Evolutionary conservation across 2,113 vertebrate genomes (phyloP).

Genomic region (Megaceryle torquata): DNA sequence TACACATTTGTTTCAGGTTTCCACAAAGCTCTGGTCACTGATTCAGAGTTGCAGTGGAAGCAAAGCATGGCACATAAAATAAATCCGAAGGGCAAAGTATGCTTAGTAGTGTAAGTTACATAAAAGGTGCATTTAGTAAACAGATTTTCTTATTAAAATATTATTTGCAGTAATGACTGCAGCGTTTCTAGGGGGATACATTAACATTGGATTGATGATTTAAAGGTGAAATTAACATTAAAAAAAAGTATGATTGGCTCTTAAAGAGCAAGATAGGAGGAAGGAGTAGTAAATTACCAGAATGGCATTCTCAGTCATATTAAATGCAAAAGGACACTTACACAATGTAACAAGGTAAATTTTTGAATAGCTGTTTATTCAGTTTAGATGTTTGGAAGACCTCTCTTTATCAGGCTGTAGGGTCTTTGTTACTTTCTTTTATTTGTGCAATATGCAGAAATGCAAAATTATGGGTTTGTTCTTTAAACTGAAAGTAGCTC

Average conservation of each 20-base stretch:
- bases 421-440: background rate
- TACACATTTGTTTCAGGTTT: background rate
- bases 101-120: background rate
- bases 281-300: background rate
- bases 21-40: background rate
- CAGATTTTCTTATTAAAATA: background rate
- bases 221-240: background rate
- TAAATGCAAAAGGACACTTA: background rate
- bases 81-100: background rate
- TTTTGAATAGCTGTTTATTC: background rate
- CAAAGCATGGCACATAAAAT: background rate
- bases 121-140: background rate
- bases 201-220: background rate
- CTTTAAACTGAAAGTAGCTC: background rate
- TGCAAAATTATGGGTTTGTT: background rate
- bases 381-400: background rate
- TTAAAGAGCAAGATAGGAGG: background rate
- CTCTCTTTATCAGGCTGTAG: background rate
- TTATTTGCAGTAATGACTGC: background rate
- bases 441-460: background rate
- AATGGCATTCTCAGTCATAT: background rate
- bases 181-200: background rate
- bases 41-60: background rate
- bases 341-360: background rate
- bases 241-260: background rate